Percentiles rank a stretch among this genome's conserved stretches.
Conservation (phyloP, 2,797 vertebrate genomes). For the Etheostoma perlongum region DNA sequence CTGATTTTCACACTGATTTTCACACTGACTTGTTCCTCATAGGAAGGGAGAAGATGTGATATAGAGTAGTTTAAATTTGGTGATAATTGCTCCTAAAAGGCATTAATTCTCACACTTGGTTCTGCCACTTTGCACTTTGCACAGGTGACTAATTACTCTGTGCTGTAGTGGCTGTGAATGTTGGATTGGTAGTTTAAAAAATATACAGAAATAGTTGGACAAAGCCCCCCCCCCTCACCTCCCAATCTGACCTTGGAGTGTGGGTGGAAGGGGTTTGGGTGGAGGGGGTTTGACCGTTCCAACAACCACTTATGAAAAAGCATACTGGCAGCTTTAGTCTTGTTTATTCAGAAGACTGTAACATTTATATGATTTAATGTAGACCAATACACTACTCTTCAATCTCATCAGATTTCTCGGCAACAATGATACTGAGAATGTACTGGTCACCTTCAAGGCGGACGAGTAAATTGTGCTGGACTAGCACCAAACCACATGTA, state of each 20-base stretch:
- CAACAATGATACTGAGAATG: conserved; percentile 11
- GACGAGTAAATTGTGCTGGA: conserved; percentile 53
- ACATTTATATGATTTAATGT: not conserved
- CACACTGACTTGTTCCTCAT: not conserved
- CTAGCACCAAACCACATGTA: conserved; percentile 37
- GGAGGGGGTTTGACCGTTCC: not conserved
- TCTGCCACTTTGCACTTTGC: too few relatives aligned
- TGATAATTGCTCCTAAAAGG: not conserved
- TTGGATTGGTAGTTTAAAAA: too few relatives aligned
- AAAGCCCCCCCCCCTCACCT: too few relatives aligned
- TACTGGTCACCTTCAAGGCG: conserved; percentile 36
- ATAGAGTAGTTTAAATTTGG: not conserved
- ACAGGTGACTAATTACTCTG: too few relatives aligned
- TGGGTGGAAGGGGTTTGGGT: too few relatives aligned
- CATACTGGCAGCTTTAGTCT: not conserved
- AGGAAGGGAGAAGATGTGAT: not conserved
- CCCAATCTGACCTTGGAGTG: too few relatives aligned
- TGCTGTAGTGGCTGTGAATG: too few relatives aligned
- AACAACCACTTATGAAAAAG: not conserved
- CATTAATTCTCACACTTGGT: not conserved
- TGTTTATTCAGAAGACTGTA: not conserved
- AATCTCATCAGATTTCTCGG: not conserved
- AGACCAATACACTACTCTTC: not conserved
- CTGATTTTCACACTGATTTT: not conserved
- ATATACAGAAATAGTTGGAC: too few relatives aligned